A percentile compares a stretch with the other conserved stretches of the same genome.
These are phyloP conservation scores for Ochropacha duplaris DNA, from an alignment of 2,888 invertebrate genomes.

Conservation along the genomic window DNA sequence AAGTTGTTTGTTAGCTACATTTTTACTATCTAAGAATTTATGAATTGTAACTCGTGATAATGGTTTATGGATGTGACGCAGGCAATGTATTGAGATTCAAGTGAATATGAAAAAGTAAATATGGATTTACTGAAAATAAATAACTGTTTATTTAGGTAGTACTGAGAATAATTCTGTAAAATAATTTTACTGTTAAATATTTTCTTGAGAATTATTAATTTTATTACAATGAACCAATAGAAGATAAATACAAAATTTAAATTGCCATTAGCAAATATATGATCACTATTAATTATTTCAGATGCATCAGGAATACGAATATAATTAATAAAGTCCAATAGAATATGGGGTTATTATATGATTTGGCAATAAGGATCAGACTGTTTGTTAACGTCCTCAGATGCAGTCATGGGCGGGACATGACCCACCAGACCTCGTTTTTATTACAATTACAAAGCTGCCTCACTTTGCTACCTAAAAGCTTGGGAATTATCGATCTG, in stretches of 20 bases:
- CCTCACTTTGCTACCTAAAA: slow-evolving; percentile 49
- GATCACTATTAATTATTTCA: background rate
- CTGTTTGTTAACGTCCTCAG: background rate
- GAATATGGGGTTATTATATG: background rate
- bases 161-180: too few relatives aligned
- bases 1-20: slow-evolving; percentile 76
- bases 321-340: background rate
- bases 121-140: background rate
- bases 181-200: too few relatives aligned
- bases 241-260: background rate
- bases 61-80: slow-evolving; percentile 51
- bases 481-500: slow-evolving; percentile 51
- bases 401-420: background rate
- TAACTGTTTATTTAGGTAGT: too few relatives aligned
- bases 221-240: background rate
- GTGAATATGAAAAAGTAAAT: background rate
- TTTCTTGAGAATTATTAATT: too few relatives aligned
- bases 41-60: slow-evolving; percentile 44
- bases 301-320: background rate
- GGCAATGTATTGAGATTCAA: slow-evolving; percentile 51
- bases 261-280: background rate
- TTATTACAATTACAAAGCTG: slow-evolving; percentile 54
- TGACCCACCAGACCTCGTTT: slow-evolving; percentile 25
- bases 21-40: slow-evolving; percentile 61
- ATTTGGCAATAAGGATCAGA: background rate